Conservation (phyloP, 2,113 vertebrate genomes). For the Pica pica region DNA sequence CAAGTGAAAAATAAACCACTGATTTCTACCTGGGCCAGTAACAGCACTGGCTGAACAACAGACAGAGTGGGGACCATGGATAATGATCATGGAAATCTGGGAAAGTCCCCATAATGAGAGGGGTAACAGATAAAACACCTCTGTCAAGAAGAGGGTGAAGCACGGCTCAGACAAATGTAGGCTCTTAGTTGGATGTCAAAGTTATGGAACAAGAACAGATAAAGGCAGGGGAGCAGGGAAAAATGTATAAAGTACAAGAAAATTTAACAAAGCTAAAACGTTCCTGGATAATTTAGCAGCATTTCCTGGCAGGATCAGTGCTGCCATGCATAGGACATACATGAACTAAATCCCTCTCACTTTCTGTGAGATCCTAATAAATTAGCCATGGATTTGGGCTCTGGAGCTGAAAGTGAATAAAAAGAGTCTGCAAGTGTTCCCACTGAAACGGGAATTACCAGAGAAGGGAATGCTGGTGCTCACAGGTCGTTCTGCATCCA, state of each 20-base stretch:
- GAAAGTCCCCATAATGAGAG: background rate
- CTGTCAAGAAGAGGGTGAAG: background rate
- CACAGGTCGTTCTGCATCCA: background rate
- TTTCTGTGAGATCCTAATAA: background rate
- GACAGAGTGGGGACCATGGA: fast-evolving
- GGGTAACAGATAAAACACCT: background rate
- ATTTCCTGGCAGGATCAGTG: background rate
- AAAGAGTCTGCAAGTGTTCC: background rate
- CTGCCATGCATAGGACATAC: background rate
- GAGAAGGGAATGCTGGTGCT: background rate
- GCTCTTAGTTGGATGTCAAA: background rate
- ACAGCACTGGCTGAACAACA: background rate
- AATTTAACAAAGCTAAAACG: background rate
- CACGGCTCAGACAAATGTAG: background rate
- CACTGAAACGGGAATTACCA: background rate
- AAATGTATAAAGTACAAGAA: background rate
- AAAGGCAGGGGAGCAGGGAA: background rate
- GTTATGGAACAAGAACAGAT: background rate
- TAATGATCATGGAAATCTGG: background rate
- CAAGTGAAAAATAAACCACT: background rate
- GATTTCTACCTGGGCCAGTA: background rate
- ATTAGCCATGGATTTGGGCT: background rate
- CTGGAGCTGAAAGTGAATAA: background rate
- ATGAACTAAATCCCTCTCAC: background rate
- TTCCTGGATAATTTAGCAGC: background rate